Base-by-base conservation (phyloP, 2,888 invertebrate species). In the Odontocerum albicorne region DNA sequence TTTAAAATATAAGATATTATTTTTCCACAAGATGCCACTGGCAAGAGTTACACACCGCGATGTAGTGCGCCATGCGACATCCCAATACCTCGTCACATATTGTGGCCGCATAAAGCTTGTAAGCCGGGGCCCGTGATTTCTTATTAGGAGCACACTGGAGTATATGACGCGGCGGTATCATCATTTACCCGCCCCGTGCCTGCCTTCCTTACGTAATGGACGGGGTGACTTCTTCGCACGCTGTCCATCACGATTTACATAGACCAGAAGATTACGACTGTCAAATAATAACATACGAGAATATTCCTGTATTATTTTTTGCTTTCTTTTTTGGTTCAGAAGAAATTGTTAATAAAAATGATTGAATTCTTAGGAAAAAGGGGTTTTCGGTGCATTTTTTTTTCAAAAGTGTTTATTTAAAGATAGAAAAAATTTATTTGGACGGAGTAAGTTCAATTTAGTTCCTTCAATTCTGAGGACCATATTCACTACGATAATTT, bases 41-140 rank as follows among this genome's bases (percentile, higher is more conserved):
- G n/a, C n/a, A n/a, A n/a, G n/a, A n/a, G n/a, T n/a, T n/a, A n/a
- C n/a, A n/a, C n/a, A n/a, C n/a, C 10, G 13, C 12, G 19, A 16
- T 17, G 47, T 36, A n/a, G n/a, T 52, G 49, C 39, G 40, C 22
- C 42, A 17, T 20, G 38, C 21, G 31, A 27, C 31, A 17, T 38
- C 49, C 52, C 52, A 52, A 57, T 57, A 57, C 52, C 44, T 50
- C 50, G 46, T 58, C 55, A 39, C 50, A 55, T 43, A 38, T 55
- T 55, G 59, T 52, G 55, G 49, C 32, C 43, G 43, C 51, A 47
- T 55, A 52, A 51, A 35, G 32, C 12, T 21, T 13, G 55, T 55
- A 55, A 55, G 52, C 49, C 31, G 38, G 21, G 51, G 50, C 36
- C 49, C 40, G 46, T 51, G 55, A 51, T 55, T 55, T 45, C 42